Percentiles rank a stretch among this genome's conserved stretches.
These are phyloP conservation scores for Diprion similis DNA, from an alignment of 1,140 invertebrate species.

Conservation along the genomic window DNA sequence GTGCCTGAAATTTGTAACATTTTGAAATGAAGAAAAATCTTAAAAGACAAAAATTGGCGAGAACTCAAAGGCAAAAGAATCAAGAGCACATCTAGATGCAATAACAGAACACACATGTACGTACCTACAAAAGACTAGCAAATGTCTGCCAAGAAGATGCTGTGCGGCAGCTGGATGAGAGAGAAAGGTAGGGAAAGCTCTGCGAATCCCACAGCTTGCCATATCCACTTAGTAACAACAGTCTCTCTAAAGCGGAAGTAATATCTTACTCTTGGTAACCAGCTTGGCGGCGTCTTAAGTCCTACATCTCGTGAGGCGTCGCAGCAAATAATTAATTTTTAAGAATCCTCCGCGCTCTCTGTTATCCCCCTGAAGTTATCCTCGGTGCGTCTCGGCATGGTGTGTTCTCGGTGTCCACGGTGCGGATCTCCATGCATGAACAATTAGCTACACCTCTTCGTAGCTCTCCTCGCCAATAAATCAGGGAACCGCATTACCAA, in stretches of 20 bases:
- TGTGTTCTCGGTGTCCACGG: constrained; percentile 26
- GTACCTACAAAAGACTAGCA: no score
- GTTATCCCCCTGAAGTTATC: background rate
- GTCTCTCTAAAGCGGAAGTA: background rate
- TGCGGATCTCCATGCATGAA: constrained; percentile 54
- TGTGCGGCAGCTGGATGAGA: no score
- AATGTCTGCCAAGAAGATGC: no score
- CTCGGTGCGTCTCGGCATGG: background rate
- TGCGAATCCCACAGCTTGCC: no score
- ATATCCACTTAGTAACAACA: background rate
- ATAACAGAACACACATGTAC: no score
- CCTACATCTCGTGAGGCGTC: background rate
- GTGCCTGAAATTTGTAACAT: no score
- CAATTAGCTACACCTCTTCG: constrained; percentile 58
- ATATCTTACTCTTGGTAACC: background rate
- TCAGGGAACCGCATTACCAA: constrained; percentile 55
- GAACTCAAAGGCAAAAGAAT: no score
- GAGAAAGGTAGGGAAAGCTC: no score
- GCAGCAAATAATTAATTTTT: constrained; percentile 46
- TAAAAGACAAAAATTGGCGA: no score
- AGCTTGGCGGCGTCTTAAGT: background rate
- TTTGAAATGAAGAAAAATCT: no score
- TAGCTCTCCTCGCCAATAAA: constrained; percentile 54
- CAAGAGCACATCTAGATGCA: no score
- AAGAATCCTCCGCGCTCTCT: constrained; percentile 1